These are phyloP conservation scores for Diachasmimorpha longicaudata DNA, from an alignment of 1,140 invertebrate species.

Conservation along the genomic window DNA sequence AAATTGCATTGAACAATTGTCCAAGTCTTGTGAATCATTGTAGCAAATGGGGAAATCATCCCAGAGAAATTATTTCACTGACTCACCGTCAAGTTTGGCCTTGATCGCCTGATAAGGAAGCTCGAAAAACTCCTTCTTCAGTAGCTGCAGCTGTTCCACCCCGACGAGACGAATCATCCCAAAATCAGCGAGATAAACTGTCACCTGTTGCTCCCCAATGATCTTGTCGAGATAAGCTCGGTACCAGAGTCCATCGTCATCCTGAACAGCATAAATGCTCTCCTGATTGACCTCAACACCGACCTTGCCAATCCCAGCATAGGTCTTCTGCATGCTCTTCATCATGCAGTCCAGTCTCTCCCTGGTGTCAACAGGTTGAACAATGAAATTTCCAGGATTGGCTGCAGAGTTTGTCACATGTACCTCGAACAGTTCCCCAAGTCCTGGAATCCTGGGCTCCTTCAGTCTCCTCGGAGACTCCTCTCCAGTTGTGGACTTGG, in stretches of 20 bases:
- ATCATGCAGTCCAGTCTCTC: constrained; percentile 35
- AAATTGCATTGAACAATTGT: too few relatives aligned
- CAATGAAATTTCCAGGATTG: constrained; percentile 67
- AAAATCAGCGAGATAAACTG: constrained; percentile 66
- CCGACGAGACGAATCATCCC: constrained; percentile 60
- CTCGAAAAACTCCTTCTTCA: constrained; percentile 58
- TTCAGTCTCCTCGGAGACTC: constrained; percentile 31
- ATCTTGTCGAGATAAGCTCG: constrained; percentile 59
- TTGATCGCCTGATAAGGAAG: constrained; percentile 67
- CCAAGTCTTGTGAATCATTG: too few relatives aligned
- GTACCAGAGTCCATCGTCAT: constrained; percentile 66
- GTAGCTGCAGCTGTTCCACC: constrained; percentile 55
- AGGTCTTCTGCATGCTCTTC: neutral
- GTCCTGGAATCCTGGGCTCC: constrained; percentile 50
- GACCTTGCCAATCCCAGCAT: constrained; percentile 41
- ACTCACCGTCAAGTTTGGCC: constrained; percentile 61
- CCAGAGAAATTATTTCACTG: too few relatives aligned
- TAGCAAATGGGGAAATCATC: too few relatives aligned
- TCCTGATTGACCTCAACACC: constrained; percentile 58
- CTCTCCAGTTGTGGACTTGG: constrained; percentile 21
- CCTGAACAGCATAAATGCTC: constrained; percentile 63
- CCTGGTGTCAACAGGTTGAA: constrained; percentile 46
- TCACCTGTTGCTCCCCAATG: constrained; percentile 55
- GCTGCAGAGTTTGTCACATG: constrained; percentile 66
- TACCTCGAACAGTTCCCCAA: constrained; percentile 64